Evolutionary conservation across 2,797 vertebrate genomes (phyloP).

Genomic region (Hydrolagus colliei): DNA sequence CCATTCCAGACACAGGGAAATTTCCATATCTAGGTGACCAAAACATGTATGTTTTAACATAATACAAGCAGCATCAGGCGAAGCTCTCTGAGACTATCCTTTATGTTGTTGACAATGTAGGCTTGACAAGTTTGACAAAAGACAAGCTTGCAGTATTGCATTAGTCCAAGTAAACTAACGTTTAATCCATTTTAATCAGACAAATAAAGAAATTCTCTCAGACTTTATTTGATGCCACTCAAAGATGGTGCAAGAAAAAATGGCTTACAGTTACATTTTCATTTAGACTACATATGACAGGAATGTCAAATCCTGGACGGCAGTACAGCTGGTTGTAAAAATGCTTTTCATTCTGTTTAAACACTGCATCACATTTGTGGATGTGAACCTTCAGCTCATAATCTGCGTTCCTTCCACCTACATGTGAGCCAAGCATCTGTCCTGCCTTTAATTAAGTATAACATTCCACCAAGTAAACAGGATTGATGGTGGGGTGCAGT

Average conservation of each 20-base stretch:
- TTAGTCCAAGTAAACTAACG: too few relatives aligned
- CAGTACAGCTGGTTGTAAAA: background rate
- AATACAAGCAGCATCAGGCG: too few relatives aligned
- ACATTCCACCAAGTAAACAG: slow-evolving; percentile 58
- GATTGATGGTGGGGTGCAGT: slow-evolving; percentile 48
- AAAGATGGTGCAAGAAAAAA: background rate
- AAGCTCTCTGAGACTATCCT: too few relatives aligned
- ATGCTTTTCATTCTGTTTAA: slow-evolving; percentile 13
- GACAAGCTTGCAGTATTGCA: too few relatives aligned
- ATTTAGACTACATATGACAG: background rate
- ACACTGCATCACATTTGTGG: background rate
- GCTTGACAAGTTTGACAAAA: too few relatives aligned
- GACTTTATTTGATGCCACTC: too few relatives aligned
- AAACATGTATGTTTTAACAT: too few relatives aligned
- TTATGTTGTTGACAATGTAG: too few relatives aligned
- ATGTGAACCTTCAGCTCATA: slow-evolving; percentile 35
- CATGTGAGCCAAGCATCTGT: slow-evolving; percentile 55
- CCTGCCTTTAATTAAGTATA: slow-evolving; percentile 68
- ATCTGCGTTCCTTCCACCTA: slow-evolving; percentile 61
- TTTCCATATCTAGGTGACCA: too few relatives aligned
- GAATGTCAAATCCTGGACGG: background rate
- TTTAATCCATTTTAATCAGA: too few relatives aligned
- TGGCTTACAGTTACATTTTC: background rate
- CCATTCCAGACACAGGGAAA: too few relatives aligned
- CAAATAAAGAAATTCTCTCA: too few relatives aligned